Conservation (phyloP, 1,140 invertebrate species). For the Dendroctonus ponderosae region DNA sequence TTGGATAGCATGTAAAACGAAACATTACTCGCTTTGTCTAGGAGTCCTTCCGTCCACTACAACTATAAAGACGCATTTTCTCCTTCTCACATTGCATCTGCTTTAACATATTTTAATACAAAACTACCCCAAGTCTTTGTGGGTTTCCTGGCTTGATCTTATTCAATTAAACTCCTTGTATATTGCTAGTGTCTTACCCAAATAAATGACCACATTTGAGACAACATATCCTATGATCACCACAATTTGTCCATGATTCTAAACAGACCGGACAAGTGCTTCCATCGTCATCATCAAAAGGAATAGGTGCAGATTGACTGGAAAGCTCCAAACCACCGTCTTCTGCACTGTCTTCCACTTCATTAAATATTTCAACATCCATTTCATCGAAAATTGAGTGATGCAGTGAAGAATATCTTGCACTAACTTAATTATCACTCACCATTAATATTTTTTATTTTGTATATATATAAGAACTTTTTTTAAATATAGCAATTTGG, state of each 20-base stretch:
- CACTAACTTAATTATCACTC: too few species aligned
- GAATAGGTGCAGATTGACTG: not conserved
- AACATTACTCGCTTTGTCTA: too few species aligned
- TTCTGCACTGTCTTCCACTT: not conserved
- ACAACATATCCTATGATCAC: conserved; percentile 76
- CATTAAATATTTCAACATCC: not conserved
- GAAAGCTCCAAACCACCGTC: not conserved
- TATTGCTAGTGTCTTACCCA: conserved; percentile 54
- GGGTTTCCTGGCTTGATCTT: not conserved
- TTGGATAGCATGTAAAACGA: too few species aligned
- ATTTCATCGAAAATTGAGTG: not conserved
- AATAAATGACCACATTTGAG: conserved; percentile 91
- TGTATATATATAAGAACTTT: too few species aligned
- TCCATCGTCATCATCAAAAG: conserved; percentile 55
- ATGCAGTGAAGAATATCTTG: too few species aligned
- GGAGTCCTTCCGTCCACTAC: not conserved
- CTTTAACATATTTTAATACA: not conserved
- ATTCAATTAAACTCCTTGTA: not conserved
- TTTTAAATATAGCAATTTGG: too few species aligned
- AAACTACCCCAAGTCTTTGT: too few species aligned
- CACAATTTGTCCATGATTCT: conserved; percentile 82
- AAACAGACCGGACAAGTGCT: conserved; percentile 83
- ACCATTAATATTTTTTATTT: too few species aligned
- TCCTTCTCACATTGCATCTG: not conserved
- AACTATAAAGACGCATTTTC: not conserved